These are phyloP conservation scores for Mesocricetus auratus DNA, from an alignment of 2,113 vertebrate species.

Conservation along the genomic window DNA sequence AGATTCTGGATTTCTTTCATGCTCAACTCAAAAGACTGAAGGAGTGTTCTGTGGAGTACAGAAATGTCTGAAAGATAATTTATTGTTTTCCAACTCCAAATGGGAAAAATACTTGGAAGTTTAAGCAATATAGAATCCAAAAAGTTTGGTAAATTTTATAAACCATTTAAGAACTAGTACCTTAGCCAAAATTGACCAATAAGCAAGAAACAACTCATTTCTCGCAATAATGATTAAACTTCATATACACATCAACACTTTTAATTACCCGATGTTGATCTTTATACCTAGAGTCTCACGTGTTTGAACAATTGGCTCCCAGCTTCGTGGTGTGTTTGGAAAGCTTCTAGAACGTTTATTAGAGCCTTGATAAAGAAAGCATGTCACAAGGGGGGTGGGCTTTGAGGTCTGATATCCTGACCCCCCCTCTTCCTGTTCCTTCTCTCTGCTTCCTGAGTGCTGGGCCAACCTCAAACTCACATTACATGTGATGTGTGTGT, in stretches of 20 bases:
- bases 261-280: not conserved
- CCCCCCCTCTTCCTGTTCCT: not conserved
- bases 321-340: not conserved
- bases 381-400: not conserved
- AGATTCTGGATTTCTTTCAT: not conserved
- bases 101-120: not conserved
- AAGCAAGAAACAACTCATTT: slow-evolving; percentile 46
- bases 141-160: not conserved
- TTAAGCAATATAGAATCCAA: slow-evolving; percentile 15
- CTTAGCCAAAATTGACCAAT: slow-evolving; percentile 27
- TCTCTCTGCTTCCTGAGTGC: not conserved
- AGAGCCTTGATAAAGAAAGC: not conserved
- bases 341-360: not conserved
- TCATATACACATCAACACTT: not conserved
- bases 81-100: not conserved
- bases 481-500: not conserved
- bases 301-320: not conserved
- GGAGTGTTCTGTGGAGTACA: rapidly evolving
- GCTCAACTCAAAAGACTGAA: not conserved
- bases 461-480: not conserved
- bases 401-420: not conserved
- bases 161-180: not conserved
- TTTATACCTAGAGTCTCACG: not conserved
- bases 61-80: slow-evolving; percentile 9
- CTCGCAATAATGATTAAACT: not conserved